Base-by-base conservation (phyloP, 64 coral and sea anemone species). In the Montipora sp. region DNA sequence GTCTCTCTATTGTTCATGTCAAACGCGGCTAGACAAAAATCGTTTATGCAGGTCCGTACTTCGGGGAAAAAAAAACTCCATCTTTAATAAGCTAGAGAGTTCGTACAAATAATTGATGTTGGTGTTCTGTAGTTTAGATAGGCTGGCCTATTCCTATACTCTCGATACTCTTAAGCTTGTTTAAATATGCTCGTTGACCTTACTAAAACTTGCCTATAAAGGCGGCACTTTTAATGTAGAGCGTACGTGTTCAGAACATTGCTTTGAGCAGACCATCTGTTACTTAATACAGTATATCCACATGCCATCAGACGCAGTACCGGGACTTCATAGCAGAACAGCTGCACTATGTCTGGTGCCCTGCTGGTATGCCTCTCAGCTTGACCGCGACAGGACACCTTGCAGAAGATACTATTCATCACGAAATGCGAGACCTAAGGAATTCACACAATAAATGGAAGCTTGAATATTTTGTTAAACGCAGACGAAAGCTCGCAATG, bases 261-360 rank as follows among this genome's bases (percentile, higher is more conserved):
- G 4, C 10, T 68, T n/a, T 68, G 63, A 8, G 44, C 24, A 69
- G 43, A 43, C 14, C 14, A 48, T 48, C 66, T 44, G 27, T 84
- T 68, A 18, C 60, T 18, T 45, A 57, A 57, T 57, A 36, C 36
- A 36, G 36, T 36, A 14, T 36, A 61, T 81, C 21, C 14, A 44
- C 45, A 71, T 85, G 82, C 63, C 82, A 85, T 85, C 82, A 85
- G 65, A 85, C 82, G 36, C 59, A 85, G 45, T 47, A 71, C 70
- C 75, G 45, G 13, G 13, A 47, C 74, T 46, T 48, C 61, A 21
- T 19, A 13, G 22, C 14, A 8, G 43, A 83, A 71, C 82, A 85
- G 82, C 60, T 85, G 82, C 65, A 71, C 9, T 12, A 5, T 20
- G 14, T 48, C 82, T 71, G 63, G 82, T 85, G 58, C 55, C 27